Conservation (phyloP, 2,888 invertebrate genomes). For the Athetis lepigone region DNA sequence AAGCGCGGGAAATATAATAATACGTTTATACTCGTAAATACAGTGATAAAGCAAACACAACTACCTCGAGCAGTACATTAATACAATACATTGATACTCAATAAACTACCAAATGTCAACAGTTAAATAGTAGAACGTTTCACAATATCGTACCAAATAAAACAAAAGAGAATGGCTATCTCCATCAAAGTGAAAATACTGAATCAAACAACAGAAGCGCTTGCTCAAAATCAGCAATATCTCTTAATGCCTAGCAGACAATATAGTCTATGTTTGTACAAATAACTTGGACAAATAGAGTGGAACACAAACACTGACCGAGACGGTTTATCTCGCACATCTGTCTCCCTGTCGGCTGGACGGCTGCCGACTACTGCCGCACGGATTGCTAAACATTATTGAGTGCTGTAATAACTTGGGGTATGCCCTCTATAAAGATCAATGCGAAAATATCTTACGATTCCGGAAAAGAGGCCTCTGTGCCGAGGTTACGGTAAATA, state of each 20-base stretch:
- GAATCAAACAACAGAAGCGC: conserved; percentile 24
- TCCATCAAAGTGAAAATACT: conserved; percentile 9
- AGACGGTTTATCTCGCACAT: conserved; percentile 38
- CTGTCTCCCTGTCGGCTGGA: conserved; percentile 32
- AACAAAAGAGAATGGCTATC: background rate
- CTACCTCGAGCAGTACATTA: background rate
- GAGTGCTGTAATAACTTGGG: conserved; percentile 12
- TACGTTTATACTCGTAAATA: background rate
- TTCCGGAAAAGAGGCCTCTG: background rate
- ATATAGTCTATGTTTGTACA: conserved; percentile 33
- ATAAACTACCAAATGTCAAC: background rate
- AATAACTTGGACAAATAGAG: conserved; percentile 43
- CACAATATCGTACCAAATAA: background rate
- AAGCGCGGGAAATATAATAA: background rate
- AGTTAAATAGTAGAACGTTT: background rate
- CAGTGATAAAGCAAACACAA: background rate
- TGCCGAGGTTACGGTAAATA: background rate
- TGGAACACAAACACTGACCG: conserved; percentile 42
- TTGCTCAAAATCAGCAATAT: conserved; percentile 37
- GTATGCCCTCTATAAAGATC: background rate
- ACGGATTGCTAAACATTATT: conserved; percentile 19
- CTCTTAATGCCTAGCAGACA: conserved; percentile 36
- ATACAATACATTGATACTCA: background rate
- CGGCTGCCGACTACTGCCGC: conserved; percentile 9
- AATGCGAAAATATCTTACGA: background rate